Base-by-base conservation (phyloP, 2,797 vertebrate genomes). In the Lutra lutra region DNA sequence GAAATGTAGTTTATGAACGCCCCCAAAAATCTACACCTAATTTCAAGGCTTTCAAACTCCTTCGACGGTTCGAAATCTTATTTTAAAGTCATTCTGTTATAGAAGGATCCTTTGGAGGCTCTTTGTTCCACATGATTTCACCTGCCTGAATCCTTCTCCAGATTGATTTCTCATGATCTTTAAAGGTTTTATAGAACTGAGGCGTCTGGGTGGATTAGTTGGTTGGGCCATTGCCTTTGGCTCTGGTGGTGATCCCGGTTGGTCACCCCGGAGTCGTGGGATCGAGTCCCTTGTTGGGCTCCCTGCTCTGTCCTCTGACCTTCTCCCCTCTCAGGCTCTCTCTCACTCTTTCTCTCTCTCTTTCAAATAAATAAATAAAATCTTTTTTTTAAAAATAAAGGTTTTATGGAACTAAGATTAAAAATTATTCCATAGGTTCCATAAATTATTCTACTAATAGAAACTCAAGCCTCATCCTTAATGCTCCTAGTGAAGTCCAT, bases 1-100 rank as follows among this genome's bases (percentile, higher is more conserved):
- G 97, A 97, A 27, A 29, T 97, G 98, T 97, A 98, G 98, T 98
- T 86, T 84, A 14, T 12, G 54, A 15, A 0, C 60, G 58, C 79
- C 11, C 25, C 5, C 0, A 2, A n/a, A 75, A 89, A 12, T 2
- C 15, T 68, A 11, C 35, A 2, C 20, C 0, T 21, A 13, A 32
- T 97, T 94, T 75, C 51, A 46, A 83, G 64, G 78, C 5, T 62
- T 91, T 86, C 20, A 38, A 85, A 83, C n/a, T 64, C 46, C 25
- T 54, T 73, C 54, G 32, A 5, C 10, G 7, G 2, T 83, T 94
- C 4, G 18, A 43, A 92, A 83, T 92, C 29, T 73, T 86, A 66
- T 86, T 79, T 91, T 68, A 40, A 95, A 93, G 75, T 17, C 58
- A 93, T 48, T 89, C 7, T 79, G 27, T 27, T 8, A 58, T 43